These are phyloP conservation scores for Thumatha senex DNA, from an alignment of 2,888 invertebrate species.

Conservation along the genomic window DNA sequence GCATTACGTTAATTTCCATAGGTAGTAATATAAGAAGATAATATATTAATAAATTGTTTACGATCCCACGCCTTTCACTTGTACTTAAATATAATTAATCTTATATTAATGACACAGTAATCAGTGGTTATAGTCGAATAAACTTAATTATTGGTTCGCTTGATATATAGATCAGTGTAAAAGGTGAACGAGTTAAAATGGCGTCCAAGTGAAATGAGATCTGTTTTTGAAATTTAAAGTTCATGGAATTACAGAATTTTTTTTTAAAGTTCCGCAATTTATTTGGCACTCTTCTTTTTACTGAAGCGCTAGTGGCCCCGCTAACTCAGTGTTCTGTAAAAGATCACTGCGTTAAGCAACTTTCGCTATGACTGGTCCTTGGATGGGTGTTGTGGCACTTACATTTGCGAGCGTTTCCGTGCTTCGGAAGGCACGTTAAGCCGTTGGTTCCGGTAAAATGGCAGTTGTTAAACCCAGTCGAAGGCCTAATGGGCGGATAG, in stretches of 20 bases:
- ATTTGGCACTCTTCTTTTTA: not conserved
- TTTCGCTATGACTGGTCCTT: no score
- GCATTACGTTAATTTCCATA: not conserved
- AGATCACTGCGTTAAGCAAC: no score
- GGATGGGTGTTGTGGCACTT: no score
- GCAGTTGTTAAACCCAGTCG: no score
- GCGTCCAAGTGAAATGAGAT: constrained; percentile 7
- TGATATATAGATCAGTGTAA: constrained; percentile 14
- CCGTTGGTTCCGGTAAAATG: no score
- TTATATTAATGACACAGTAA: constrained; percentile 13
- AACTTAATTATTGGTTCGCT: constrained; percentile 15
- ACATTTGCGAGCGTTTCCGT: no score
- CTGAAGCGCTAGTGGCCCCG: no score
- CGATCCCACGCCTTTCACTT: constrained; percentile 6
- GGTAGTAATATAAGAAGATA: no score
- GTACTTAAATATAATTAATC: constrained; percentile 12
- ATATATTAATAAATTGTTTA: not conserved
- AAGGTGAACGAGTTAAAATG: constrained; percentile 15
- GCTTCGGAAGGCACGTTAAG: no score
- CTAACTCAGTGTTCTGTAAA: no score
- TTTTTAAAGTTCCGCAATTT: not conserved
- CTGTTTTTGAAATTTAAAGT: constrained; percentile 5
- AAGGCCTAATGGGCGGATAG: no score
- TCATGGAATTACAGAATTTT: not conserved
- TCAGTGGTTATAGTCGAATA: constrained; percentile 16